Percentiles rank a stretch among this genome's conserved stretches.
phyloP scores from a whole-genome alignment of 2,797 vertebrate genomes.

The Rhodeus uyekii region DNA sequence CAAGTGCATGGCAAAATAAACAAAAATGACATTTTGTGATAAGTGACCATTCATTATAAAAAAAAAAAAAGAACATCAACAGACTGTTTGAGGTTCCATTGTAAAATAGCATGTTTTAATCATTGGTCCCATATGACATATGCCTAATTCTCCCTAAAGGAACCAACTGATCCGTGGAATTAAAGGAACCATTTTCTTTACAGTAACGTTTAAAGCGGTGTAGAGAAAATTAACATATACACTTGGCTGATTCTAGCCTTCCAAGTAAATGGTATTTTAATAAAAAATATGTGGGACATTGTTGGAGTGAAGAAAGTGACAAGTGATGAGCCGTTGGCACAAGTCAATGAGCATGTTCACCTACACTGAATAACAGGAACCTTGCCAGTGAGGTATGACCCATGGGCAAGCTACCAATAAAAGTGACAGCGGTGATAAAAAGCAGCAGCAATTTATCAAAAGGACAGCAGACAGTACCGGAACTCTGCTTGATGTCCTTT shows the following conservation, averaged over 20 bases:
- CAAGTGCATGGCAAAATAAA: not conserved
- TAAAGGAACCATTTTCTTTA: not conserved
- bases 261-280: not conserved
- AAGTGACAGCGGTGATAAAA: constrained; percentile 38
- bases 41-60: constrained; percentile 8
- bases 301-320: not conserved
- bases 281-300: not conserved
- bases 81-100: not conserved
- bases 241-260: not conserved
- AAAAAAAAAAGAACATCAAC: not conserved
- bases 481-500: constrained; percentile 25
- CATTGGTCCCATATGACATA: not conserved
- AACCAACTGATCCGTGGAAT: not conserved
- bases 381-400: constrained; percentile 16
- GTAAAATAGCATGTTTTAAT: not conserved
- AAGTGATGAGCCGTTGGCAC: not conserved
- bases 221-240: not conserved
- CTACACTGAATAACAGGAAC: constrained; percentile 5
- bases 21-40: not conserved
- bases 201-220: not conserved
- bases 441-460: constrained; percentile 28
- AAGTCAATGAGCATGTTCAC: constrained; percentile 14
- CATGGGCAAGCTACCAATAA: constrained; percentile 21
- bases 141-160: not conserved
- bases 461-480: constrained; percentile 27